Conservation (phyloP, 2,888 invertebrate species). For the Bhutanitis thaidina region DNA sequence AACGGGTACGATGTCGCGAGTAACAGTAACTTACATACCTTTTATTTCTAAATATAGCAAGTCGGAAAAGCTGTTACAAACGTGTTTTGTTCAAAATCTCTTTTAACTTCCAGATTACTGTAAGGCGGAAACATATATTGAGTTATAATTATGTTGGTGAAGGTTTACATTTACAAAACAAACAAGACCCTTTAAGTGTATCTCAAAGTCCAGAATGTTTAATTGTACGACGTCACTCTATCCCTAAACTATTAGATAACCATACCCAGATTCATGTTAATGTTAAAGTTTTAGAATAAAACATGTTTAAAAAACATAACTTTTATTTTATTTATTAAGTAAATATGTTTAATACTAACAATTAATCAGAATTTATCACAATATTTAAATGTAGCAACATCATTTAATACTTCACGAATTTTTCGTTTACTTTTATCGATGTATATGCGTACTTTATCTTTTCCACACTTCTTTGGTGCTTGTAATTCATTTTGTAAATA, state of each 20-base stretch:
- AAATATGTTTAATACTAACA: slow-evolving; percentile 10
- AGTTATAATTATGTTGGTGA: slow-evolving; percentile 39
- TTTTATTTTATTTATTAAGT: slow-evolving; percentile 15
- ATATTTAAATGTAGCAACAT: slow-evolving; percentile 28
- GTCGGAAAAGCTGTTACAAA: too few species aligned
- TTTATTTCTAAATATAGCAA: too few species aligned
- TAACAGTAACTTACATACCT: too few species aligned
- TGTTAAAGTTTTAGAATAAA: slow-evolving; percentile 32
- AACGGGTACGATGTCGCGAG: too few species aligned
- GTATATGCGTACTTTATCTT: slow-evolving; percentile 58
- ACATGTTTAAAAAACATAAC: background rate
- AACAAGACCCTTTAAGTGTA: slow-evolving; percentile 32
- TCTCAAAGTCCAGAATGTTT: slow-evolving; percentile 34
- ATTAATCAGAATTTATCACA: slow-evolving; percentile 31
- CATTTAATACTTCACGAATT: slow-evolving; percentile 33
- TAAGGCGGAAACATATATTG: slow-evolving; percentile 32
- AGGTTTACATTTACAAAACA: slow-evolving; percentile 34
- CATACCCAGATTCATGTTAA: slow-evolving; percentile 29
- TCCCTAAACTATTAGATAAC: slow-evolving; percentile 30
- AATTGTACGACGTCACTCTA: slow-evolving; percentile 29
- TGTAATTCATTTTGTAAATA: slow-evolving; percentile 52
- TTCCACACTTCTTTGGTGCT: slow-evolving; percentile 39
- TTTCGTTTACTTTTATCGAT: slow-evolving; percentile 49
- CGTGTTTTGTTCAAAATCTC: too few species aligned
- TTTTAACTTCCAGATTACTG: slow-evolving; percentile 29